Evolutionary conservation across 2,797 vertebrate genomes (phyloP), one percentile per base, ranked within the genome.

Genomic region (Sylvia borin): DNA sequence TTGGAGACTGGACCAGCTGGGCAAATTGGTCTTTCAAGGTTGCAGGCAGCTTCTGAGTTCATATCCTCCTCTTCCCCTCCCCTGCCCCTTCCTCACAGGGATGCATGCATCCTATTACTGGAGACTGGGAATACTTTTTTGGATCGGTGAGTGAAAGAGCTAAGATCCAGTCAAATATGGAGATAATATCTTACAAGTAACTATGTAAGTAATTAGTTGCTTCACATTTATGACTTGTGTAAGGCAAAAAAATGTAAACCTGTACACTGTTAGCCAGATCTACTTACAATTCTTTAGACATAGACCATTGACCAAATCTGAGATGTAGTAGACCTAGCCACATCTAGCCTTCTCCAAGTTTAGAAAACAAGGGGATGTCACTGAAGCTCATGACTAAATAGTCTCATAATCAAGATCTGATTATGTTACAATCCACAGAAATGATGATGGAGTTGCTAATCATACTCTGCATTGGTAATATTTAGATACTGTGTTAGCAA

Each of bases 231-330:
- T 19, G 8, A 74, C 27, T 42, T 61, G 12, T 48, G 6, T 22
- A 61, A 54, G 31, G 17, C 6, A 74, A 67, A 47, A 45, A 47
- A 25, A 5, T 9, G 4, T 11, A 54, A 61, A 48, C 7, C 15
- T 31, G 4, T 16, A 40, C 1, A 13, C 32, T 40, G 60, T 10
- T 60, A 40, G 31, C 11, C 8, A 0, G 0, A 67, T 3, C 14
- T 54, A 16, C 12, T 43, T n/a, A 20, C 5, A 43, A 14, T 10
- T 53, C 7, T 47, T 53, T 9, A 47, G 20, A 26, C 15, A 64
- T 7, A 36, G 15, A 71, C 19, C 19, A 29, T 10, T 77, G 29
- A 70, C 32, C 26, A 78, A 71, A 86, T 32, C 36, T 71, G 36
- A 57, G 22, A 36, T 17, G 32, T 74, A 34, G 17, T 4, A 53